Conservation (phyloP, 2,797 vertebrate species). For the Myotis findleyi region DNA sequence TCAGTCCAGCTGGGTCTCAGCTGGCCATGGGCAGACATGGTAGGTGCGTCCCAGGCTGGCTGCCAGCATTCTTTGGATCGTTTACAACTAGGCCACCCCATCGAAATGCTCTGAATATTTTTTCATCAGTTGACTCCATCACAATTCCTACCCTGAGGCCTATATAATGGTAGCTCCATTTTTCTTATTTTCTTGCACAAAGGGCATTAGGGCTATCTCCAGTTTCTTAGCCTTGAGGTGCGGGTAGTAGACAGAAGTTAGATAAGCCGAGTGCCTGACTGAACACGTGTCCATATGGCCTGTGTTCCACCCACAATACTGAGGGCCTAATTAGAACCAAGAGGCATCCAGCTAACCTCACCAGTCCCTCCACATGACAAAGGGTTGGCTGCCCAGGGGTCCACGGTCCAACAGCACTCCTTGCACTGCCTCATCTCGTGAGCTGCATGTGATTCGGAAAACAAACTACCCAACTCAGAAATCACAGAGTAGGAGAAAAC, state of each 20-base stretch:
- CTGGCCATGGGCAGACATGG: not conserved
- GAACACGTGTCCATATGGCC: not conserved
- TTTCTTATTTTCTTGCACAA: conserved; percentile 33
- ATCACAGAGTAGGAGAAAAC: not conserved
- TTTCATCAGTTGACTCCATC: not conserved
- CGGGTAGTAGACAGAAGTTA: not conserved
- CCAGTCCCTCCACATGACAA: not conserved
- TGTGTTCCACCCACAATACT: rapidly evolving
- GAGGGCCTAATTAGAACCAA: not conserved
- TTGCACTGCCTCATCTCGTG: not conserved
- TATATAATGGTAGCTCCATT: not conserved
- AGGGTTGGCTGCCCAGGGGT: not conserved
- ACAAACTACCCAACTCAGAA: not conserved
- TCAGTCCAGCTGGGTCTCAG: not conserved
- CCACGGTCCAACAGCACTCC: not conserved
- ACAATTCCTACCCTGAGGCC: not conserved
- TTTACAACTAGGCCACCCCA: not conserved
- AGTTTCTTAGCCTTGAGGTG: not conserved
- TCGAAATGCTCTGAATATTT: not conserved
- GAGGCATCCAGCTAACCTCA: not conserved
- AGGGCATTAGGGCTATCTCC: not conserved
- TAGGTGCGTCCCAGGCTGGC: not conserved
- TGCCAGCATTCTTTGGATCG: not conserved
- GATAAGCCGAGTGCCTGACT: rapidly evolving
- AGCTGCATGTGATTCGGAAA: not conserved